These are phyloP conservation scores for Nephrocerus scutellatus DNA, from an alignment of 2,888 invertebrate genomes.

Conservation along the genomic window DNA sequence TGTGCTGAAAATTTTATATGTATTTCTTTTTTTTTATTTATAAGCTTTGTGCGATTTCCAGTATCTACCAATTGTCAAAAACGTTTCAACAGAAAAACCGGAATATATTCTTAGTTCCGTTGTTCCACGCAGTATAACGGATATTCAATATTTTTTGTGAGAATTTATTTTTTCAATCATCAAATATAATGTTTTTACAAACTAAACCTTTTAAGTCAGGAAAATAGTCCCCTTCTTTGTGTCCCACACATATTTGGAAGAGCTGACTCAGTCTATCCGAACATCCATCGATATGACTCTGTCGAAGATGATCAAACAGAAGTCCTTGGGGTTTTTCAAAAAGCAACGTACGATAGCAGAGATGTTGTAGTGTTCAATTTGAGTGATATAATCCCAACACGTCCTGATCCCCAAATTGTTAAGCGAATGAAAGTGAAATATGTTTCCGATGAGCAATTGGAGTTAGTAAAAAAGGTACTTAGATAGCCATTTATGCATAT, in stretches of 20 bases:
- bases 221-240: constrained; percentile 56
- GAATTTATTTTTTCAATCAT: constrained; percentile 20
- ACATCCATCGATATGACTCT: constrained; percentile 39
- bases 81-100: constrained; percentile 45
- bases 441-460: constrained; percentile 48
- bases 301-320: constrained; percentile 44
- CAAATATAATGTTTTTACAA: not conserved
- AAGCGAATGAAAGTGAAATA: constrained; percentile 51
- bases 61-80: constrained; percentile 66
- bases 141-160: constrained; percentile 55
- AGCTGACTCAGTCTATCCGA: constrained; percentile 56
- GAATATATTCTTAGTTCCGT: constrained; percentile 59
- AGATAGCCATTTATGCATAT: too few species aligned
- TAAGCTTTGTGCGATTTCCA: constrained; percentile 91
- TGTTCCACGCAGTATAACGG: constrained; percentile 52
- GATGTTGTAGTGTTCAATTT: constrained; percentile 59
- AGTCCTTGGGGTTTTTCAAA: constrained; percentile 51
- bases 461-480: constrained; percentile 49
- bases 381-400: constrained; percentile 55
- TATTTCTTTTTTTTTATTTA: constrained; percentile 24
- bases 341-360: constrained; percentile 53
- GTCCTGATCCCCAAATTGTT: constrained; percentile 55
- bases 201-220: constrained; percentile 21
- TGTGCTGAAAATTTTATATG: too few species aligned
- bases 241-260: constrained; percentile 75